Base-by-base conservation (phyloP, 2,113 vertebrate species). In the Fulmarus glacialis region DNA sequence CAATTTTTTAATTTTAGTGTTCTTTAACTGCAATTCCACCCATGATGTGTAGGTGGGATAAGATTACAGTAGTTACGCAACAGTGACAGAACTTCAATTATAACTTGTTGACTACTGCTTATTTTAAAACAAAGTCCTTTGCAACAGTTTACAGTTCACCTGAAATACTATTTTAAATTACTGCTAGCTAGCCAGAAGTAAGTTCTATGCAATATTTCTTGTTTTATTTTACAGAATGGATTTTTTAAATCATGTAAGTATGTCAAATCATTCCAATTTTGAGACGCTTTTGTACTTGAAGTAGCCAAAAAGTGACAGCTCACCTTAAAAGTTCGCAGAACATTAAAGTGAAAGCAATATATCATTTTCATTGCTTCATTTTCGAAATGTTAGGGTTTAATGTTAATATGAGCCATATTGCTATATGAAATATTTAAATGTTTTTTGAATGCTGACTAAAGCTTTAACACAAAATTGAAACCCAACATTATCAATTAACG, bases 1-100 rank as follows among this genome's bases (percentile, higher is more conserved):
- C 89, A 96, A 22, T 96, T 94, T 93, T 74, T 96, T 95, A 95
- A 93, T 93, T 94, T 97, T 91, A 96, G 87, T 91, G 83, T 95
- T 96, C 95, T 95, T 56, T 94, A 87, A 94, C 89, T 89, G 32
- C 74, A 89, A 48, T 92, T 94, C 95, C 94, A 92, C 95, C 94
- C 94, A 89, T 96, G 89, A 96, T 75, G 73, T 62, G 89, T 93
- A 87, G 95, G 96, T 95, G 91, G 84, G 91, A 94, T 92, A 79
- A 95, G 84, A 96, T 93, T 87, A 91, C 77, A 91, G 73, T 23
- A 96, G 93, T 91, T 96, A 92, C 18, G 91, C 89, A 96, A 97
- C 91, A 95, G 45, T 94, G 82, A 96, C 95, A 96, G 92, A 92
- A 95, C 89, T 85, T 90, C 89, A 97, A 77, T 95, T 96, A 91